Base-by-base conservation (phyloP, 2,888 invertebrate genomes). In the Acanthosepion pharaonis region DNA sequence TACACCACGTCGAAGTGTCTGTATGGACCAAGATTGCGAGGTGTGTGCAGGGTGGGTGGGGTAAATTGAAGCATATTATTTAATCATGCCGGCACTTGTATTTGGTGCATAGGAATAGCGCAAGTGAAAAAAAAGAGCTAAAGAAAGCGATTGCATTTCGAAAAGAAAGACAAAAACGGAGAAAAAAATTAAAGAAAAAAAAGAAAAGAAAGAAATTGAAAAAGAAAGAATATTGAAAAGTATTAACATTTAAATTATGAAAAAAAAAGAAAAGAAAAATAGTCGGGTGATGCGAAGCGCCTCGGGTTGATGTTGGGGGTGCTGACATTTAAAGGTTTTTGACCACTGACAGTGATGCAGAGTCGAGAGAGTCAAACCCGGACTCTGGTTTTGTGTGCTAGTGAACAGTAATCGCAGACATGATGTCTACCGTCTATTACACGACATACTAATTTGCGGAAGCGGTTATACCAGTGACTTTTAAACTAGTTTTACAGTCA, bases 1-100 rank as follows among this genome's bases (percentile, higher is more conserved):
- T 33, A 33, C 33, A 33, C 33, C 42, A 42, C 42, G 42, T 42
- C 42, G 42, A 42, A 2, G 42, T 42, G 1, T 42, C 42, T 2
- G 42, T 42, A 3, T 42, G 42, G 42, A 42, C 42, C 42, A 42
- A 42, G 42, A 42, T 42, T 42, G 42, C 42, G 3, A 42, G 42
- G 42, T 42, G 42, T 42, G 42, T 42, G 42, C 3, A 8, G 1
- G 8, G 0, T 0, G 15, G 1, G 9, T 0, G 15, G 15, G 1
- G 11, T 1, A 6, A 6, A 53, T 1, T 15, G 15, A 53, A 53
- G 15, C 51, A 53, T 9, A 53, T 53, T 15, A 9, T 53, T 9
- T 53, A 53, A 42, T 42, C 42, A 42, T 42, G 42, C 42, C 42
- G 42, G 42, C 42, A 42, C 42, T 42, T 42, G 3, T 53, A 53